Evolutionary conservation across 2,888 invertebrate genomes (phyloP).

Genomic region (Cantharis rufa): DNA sequence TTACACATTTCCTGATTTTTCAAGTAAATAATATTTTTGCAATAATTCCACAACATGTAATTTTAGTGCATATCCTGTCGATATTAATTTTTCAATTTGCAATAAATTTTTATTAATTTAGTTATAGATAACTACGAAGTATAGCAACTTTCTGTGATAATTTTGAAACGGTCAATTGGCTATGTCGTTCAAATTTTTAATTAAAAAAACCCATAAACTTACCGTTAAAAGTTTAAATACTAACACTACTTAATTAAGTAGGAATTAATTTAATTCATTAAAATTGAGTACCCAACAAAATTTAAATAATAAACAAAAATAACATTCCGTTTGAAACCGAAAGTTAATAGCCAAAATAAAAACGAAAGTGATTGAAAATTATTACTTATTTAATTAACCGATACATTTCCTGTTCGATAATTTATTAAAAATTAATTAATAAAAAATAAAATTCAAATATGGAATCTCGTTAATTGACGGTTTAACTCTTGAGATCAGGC

Average conservation of each 20-base stretch:
- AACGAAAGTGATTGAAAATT: background rate
- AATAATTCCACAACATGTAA: background rate
- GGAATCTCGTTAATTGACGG: background rate
- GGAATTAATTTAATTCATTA: background rate
- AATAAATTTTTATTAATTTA: background rate
- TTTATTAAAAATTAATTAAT: background rate
- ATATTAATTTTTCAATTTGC: background rate
- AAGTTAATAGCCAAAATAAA: background rate
- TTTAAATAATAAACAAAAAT: background rate
- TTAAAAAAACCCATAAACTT: background rate
- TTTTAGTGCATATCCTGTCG: background rate
- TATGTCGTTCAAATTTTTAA: background rate
- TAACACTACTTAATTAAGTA: background rate
- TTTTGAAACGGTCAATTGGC: background rate
- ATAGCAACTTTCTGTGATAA: background rate
- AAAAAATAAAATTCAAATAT: background rate
- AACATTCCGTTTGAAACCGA: background rate
- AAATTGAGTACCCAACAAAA: background rate
- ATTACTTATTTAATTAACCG: background rate
- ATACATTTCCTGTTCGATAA: background rate
- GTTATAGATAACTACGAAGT: background rate
- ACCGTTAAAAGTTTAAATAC: background rate
- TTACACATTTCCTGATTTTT: background rate
- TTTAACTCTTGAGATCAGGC: background rate
- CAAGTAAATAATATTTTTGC: background rate